Evolutionary conservation across 2,113 vertebrate species (phyloP), one percentile per base, ranked within the genome.

Genomic region (Cyanoramphus novaezelandiae): DNA sequence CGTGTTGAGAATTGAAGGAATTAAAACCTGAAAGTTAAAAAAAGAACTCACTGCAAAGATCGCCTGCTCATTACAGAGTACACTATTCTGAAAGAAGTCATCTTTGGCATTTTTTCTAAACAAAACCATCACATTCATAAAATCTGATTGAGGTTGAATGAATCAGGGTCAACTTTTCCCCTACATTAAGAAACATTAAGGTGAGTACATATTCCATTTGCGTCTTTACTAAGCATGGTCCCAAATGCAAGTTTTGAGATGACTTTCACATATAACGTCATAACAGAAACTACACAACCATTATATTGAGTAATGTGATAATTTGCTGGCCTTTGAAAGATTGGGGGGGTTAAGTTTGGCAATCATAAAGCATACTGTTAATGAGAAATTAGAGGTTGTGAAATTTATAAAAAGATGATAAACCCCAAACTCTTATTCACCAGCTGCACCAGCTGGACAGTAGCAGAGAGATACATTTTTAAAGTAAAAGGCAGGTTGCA

Each of bases 401-500:
- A 91, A 92, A 91, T 78, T 55, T 71, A 50, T 15, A 41, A 83
- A 78, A 43, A 71, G 37, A 50, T 75, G 19, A 64, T 49, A 37
- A 78, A 18, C 37, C 52, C 55, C 86, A 78, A 84, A 90, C 12
- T 83, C 53, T 91, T 95, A 82, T 67, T 93, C 81, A 89, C 64
- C 64, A 78, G 78, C 67, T 86, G 84, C 35, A 85, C 11, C 78
- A 79, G 68, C 76, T 88, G 83, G 86, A 95, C 76, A 86, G 57
- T 72, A 85, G 44, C 1, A 0, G 33, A 27, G 39, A 93, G 70
- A 80, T 17, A 35, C 8, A 17, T 29, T 47, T 91, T 94, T 90
- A 13, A 93, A 80, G 33, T 27, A 67, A 80, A 95, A 96, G 81
- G 29, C 68, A 96, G 75, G 64, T 35, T 94, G 81, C 64, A 94